These are phyloP conservation scores for Chelonia mydas DNA, from an alignment of 2,797 vertebrate genomes.

Conservation along the genomic window DNA sequence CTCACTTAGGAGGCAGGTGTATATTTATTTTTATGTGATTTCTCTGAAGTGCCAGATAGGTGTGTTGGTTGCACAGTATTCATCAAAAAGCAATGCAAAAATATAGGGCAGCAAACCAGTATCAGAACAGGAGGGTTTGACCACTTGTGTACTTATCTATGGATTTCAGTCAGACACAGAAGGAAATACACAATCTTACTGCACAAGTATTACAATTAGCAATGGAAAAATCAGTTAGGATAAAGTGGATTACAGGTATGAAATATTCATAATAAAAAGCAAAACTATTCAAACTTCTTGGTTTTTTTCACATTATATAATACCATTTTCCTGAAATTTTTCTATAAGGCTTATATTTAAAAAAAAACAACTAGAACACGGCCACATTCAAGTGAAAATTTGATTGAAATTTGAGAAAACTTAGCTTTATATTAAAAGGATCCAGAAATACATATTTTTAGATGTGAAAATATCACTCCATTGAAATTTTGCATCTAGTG, in stretches of 20 bases:
- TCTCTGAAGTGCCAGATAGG: neutral
- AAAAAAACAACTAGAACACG: neutral
- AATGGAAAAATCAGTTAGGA: neutral
- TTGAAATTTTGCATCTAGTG: neutral
- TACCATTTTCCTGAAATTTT: neutral
- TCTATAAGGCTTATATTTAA: neutral
- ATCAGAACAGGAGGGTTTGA: neutral
- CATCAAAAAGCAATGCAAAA: accelerated
- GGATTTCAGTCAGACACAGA: neutral
- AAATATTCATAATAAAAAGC: neutral
- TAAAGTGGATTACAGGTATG: neutral
- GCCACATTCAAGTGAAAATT: neutral
- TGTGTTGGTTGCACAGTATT: neutral
- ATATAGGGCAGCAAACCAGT: neutral
- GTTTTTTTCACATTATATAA: neutral
- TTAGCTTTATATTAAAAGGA: neutral
- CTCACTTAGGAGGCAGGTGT: neutral
- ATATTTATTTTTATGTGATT: neutral
- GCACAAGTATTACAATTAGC: neutral
- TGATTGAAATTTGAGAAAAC: neutral
- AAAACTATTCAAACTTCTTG: neutral
- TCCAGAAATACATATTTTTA: neutral
- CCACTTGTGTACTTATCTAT: neutral
- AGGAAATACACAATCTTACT: neutral
- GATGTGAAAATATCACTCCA: neutral